Conservation (phyloP, 2,113 vertebrate genomes). For the Amazona vittata region DNA sequence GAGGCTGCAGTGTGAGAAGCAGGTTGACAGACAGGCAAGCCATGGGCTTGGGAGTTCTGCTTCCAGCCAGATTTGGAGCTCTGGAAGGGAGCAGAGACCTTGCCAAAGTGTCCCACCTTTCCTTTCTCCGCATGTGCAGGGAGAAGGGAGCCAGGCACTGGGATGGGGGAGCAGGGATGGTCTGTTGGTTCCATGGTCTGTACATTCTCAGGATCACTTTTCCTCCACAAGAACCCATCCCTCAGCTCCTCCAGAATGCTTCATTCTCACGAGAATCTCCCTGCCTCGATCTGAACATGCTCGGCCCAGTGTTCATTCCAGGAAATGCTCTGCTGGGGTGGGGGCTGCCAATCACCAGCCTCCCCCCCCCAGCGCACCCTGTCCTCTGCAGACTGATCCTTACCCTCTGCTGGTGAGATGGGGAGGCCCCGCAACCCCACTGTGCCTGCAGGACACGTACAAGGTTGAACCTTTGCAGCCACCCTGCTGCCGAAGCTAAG, state of each 20-base stretch:
- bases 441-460: not conserved
- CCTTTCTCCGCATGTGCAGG: not conserved
- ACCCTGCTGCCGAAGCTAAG: not conserved
- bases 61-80: not conserved
- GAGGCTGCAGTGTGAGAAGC: not conserved
- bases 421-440: rapidly evolving
- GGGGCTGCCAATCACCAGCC: not conserved
- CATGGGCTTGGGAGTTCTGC: not conserved
- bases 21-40: not conserved
- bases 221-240: not conserved
- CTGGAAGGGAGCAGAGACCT: not conserved
- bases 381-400: not conserved
- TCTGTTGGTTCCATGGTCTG: not conserved
- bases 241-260: not conserved
- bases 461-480: not conserved
- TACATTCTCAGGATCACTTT: not conserved
- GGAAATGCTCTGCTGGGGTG: not conserved
- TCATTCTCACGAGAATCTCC: not conserved
- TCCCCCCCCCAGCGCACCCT: not conserved
- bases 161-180: not conserved
- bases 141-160: not conserved
- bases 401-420: not conserved
- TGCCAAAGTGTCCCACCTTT: not conserved
- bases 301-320: rapidly evolving
- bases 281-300: not conserved